A percentile compares a stretch with the other conserved stretches of the same genome.
Conservation (phyloP, 2,888 invertebrate genomes). For the Epistrophe grossulariae region DNA sequence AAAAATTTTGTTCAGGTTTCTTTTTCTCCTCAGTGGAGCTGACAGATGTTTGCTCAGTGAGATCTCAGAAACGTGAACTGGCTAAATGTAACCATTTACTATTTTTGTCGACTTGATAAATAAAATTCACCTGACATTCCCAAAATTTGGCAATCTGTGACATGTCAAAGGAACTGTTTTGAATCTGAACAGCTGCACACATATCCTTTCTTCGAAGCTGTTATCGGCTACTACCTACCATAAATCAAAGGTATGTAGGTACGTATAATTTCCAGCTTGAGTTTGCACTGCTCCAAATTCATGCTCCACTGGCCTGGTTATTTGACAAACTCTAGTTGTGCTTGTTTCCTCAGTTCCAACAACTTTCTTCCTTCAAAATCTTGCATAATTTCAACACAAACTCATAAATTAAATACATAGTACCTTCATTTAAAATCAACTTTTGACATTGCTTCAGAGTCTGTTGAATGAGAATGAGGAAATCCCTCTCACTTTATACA, state of each 20-base stretch:
- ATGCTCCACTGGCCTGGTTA: background rate
- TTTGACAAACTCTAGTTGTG: background rate
- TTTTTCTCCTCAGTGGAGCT: no score
- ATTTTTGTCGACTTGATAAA: no score
- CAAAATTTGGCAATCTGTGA: no score
- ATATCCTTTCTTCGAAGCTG: background rate
- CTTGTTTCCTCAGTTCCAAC: background rate
- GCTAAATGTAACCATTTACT: no score
- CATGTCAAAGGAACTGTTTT: no score
- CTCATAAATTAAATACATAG: background rate
- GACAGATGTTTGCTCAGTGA: no score
- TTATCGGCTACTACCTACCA: no score
- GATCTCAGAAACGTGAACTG: no score
- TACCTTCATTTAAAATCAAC: background rate
- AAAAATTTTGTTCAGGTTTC: no score
- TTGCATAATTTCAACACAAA: conserved; percentile 1
- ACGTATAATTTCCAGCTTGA: background rate
- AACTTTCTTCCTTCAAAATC: background rate
- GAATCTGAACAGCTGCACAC: no score
- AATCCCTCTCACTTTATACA: conserved; percentile 60
- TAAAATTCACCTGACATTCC: no score
- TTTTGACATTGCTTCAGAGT: conserved; percentile 16
- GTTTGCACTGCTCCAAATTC: background rate
- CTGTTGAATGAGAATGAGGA: conserved; percentile 10
- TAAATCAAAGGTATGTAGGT: no score